These are phyloP conservation scores for Phlogophora meticulosa DNA, from an alignment of 2,888 invertebrate genomes.

Conservation along the genomic window DNA sequence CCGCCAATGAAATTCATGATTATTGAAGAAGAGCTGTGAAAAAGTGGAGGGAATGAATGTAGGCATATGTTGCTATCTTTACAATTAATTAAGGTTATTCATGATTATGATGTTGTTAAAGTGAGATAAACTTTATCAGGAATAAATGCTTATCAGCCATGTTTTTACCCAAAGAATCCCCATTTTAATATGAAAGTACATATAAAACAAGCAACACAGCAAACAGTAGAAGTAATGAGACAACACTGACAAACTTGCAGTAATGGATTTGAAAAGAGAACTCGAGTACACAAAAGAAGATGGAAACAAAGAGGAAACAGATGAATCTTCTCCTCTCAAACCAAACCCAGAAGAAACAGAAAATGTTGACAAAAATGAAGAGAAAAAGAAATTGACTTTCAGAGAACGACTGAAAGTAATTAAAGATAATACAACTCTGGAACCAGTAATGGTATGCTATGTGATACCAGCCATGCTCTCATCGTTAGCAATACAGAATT, in stretches of 20 bases:
- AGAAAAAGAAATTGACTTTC: conserved; percentile 73
- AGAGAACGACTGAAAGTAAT: conserved; percentile 80
- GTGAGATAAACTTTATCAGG: conserved; percentile 12
- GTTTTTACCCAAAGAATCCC: background rate
- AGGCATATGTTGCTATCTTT: background rate
- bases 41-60: background rate
- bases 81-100: conserved; percentile 1
- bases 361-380: conserved; percentile 59
- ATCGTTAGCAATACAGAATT: conserved; percentile 95
- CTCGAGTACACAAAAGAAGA: conserved; percentile 46
- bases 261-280: conserved; percentile 54
- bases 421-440: conserved; percentile 92
- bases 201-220: conserved; percentile 61
- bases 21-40: background rate
- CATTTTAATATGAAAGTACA: conserved; percentile 27
- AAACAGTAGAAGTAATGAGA: conserved; percentile 48
- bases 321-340: conserved; percentile 78
- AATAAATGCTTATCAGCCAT: conserved; percentile 17
- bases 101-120: background rate
- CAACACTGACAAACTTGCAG: conserved; percentile 23
- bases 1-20: background rate
- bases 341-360: conserved; percentile 54
- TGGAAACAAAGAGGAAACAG: conserved; percentile 65
- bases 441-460: conserved; percentile 94
- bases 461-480: conserved; percentile 92